A percentile compares a stretch with the other conserved stretches of the same genome.
Evolutionary conservation across 2,888 invertebrate genomes (phyloP).

Genomic region (Stenodema calcarata): DNA sequence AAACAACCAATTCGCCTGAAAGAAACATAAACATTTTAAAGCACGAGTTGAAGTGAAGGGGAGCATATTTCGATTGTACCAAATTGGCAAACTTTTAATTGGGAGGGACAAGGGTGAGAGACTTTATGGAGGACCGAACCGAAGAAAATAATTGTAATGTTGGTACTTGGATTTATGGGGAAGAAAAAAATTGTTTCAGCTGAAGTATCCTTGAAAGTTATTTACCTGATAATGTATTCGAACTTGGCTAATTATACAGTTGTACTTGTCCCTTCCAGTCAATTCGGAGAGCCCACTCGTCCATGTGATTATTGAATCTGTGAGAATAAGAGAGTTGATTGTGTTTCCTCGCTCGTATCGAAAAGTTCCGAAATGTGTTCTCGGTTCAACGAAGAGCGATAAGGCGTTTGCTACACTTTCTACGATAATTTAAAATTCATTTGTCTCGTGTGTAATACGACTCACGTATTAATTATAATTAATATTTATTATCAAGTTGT

Average conservation of each 20-base stretch:
- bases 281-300: too few species aligned
- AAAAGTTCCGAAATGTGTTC: too few species aligned
- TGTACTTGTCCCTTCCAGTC: background rate
- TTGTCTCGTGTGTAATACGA: too few species aligned
- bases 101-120: background rate
- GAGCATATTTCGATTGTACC: background rate
- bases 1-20: background rate
- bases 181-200: background rate
- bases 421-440: too few species aligned
- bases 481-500: too few species aligned
- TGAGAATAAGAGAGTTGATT: too few species aligned
- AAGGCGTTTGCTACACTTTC: too few species aligned
- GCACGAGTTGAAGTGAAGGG: background rate
- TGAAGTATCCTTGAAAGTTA: background rate
- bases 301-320: too few species aligned
- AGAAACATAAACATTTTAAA: constrained; percentile 10
- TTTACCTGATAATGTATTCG: background rate
- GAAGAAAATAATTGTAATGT: background rate
- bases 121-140: background rate
- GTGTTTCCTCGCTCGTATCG: too few species aligned
- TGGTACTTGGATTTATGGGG: background rate
- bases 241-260: background rate
- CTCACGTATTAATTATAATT: too few species aligned
- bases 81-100: constrained; percentile 21
- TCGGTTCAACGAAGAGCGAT: too few species aligned